These are phyloP conservation scores for Allolobophora icterica DNA, from an alignment of 2,888 invertebrate genomes.

Conservation along the genomic window DNA sequence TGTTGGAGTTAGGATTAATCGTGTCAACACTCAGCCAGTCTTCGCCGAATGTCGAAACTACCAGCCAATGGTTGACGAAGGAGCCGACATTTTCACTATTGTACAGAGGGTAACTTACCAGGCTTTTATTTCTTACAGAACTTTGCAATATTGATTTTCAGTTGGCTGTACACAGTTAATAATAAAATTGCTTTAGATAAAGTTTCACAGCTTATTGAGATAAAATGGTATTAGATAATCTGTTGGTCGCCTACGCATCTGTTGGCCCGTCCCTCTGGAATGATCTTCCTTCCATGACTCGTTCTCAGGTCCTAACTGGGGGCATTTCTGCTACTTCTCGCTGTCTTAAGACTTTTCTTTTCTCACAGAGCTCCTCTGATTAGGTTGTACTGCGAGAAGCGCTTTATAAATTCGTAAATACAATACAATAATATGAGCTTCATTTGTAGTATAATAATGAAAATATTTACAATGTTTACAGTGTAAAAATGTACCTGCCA, in stretches of 20 bases:
- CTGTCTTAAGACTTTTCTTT: too few relatives aligned
- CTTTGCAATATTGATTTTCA: neutral
- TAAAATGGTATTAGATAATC: neutral
- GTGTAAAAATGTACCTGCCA: too few relatives aligned
- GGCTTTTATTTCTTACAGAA: neutral
- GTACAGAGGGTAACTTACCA: slow-evolving; percentile 42
- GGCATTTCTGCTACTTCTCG: too few relatives aligned
- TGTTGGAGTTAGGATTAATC: slow-evolving; percentile 35
- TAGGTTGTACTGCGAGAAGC: too few relatives aligned
- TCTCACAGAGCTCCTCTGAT: too few relatives aligned
- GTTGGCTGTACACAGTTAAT: neutral
- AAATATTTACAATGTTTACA: too few relatives aligned
- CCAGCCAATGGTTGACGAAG: slow-evolving; percentile 41
- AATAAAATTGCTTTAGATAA: neutral
- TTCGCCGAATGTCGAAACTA: slow-evolving; percentile 44
- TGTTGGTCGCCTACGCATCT: too few relatives aligned
- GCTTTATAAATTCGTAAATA: too few relatives aligned
- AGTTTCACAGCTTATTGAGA: neutral
- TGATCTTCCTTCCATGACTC: too few relatives aligned
- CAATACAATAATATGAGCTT: too few relatives aligned
- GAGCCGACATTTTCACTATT: slow-evolving; percentile 15
- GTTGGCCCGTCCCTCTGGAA: too few relatives aligned
- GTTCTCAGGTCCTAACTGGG: too few relatives aligned
- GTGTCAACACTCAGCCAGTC: slow-evolving; percentile 48
- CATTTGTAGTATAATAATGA: neutral